phyloP scores from a whole-genome alignment of 2,113 vertebrate genomes.

The Terrapene triunguis region DNA sequence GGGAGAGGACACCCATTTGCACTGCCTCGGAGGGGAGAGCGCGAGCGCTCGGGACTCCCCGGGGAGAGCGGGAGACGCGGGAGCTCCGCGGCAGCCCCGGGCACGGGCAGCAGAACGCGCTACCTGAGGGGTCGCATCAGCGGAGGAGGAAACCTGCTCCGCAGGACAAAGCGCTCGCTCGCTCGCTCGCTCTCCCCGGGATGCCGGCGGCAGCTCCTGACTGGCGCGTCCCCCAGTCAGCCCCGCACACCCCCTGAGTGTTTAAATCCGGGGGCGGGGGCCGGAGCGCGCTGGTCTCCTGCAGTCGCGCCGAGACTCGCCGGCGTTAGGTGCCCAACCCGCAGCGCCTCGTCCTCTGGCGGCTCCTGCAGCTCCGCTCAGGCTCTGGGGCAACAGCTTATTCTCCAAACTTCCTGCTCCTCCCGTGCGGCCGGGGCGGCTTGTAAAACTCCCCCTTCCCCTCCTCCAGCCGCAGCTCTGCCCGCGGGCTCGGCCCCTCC shows the following conservation, averaged over 20 bases:
- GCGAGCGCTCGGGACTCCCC: neutral
- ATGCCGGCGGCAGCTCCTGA: neutral
- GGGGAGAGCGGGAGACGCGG: too few relatives aligned
- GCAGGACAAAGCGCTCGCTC: neutral
- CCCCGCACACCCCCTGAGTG: neutral
- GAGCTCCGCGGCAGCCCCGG: neutral
- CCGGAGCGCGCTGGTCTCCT: neutral
- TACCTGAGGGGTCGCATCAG: neutral
- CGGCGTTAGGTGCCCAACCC: too few relatives aligned
- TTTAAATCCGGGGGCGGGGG: neutral
- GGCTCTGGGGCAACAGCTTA: neutral
- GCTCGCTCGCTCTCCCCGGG: neutral
- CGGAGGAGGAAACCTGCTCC: neutral
- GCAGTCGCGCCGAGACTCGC: neutral
- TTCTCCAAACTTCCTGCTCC: conserved; percentile 65
- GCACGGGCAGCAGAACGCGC: neutral
- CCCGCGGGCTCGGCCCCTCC: conserved; percentile 59
- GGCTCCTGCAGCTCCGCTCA: neutral
- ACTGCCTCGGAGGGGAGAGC: neutral
- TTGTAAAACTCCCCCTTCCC: conserved; percentile 50
- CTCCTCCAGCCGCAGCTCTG: conserved; percentile 32
- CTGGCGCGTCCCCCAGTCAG: neutral
- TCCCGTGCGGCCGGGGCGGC: conserved; percentile 6
- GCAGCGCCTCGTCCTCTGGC: neutral
- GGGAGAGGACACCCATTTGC: too few relatives aligned